Evolutionary conservation across 2,888 invertebrate genomes (phyloP).

Genomic region (Pycnomerus fuliginosus): DNA sequence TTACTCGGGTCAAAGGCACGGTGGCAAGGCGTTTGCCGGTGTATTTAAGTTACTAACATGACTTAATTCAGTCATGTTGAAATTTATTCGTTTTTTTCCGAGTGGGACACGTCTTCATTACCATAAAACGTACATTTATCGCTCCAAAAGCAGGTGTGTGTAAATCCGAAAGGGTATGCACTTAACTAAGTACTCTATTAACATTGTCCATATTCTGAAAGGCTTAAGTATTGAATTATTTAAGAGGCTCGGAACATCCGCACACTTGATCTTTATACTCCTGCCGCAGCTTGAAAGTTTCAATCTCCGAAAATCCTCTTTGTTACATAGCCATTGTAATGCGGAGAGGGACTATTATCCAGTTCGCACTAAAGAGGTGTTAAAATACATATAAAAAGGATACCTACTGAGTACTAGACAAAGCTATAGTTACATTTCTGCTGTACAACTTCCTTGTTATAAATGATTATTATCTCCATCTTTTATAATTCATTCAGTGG

Average conservation of each 20-base stretch:
- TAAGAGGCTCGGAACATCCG: conserved; percentile 36
- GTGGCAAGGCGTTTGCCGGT: conserved; percentile 3
- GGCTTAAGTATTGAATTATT: conserved; percentile 39
- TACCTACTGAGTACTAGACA: too few relatives aligned
- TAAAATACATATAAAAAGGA: too few relatives aligned
- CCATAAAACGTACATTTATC: conserved; percentile 24
- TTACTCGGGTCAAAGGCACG: conserved; percentile 5
- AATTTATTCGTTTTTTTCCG: conserved; percentile 18
- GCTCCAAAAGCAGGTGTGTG: conserved; percentile 19
- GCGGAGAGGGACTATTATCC: conserved; percentile 33
- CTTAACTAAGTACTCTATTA: conserved; percentile 34
- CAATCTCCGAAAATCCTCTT: conserved; percentile 39
- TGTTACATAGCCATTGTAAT: conserved; percentile 29
- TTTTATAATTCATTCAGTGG: too few relatives aligned
- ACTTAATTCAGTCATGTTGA: conserved; percentile 21
- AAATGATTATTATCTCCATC: too few relatives aligned
- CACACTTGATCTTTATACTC: conserved; percentile 37
- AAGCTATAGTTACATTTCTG: too few relatives aligned
- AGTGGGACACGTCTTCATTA: conserved; percentile 23
- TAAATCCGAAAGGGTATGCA: conserved; percentile 21
- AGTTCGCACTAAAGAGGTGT: conserved; percentile 35
- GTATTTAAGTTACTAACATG: conserved; percentile 13
- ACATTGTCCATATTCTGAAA: conserved; percentile 35
- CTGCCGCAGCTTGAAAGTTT: conserved; percentile 29
- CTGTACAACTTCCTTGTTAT: too few relatives aligned